Evolutionary conservation across 2,113 vertebrate species (phyloP), one percentile per base, ranked within the genome.

Genomic region (Ploceus nigricollis): DNA sequence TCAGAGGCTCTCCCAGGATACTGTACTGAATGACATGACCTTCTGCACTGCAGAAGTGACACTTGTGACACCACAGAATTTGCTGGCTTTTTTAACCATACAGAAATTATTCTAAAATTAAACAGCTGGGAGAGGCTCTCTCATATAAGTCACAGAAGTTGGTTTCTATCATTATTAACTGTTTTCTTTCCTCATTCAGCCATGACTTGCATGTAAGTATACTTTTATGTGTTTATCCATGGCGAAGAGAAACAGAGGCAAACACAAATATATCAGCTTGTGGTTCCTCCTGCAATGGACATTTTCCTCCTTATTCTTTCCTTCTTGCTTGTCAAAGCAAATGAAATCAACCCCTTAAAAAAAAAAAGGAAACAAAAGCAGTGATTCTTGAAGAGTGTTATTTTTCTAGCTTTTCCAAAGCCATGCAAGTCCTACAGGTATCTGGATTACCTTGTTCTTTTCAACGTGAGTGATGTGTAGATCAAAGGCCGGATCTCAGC

Each of bases 1-100:
- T 94, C 87, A 91, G 83, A 81, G 57, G 16, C 53, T 93, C 57
- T 97, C 95, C 70, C 78, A 90, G 72, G 94, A 23, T 64, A 35
- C 57, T 87, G 19, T n/a, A 51, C 70, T 94, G 96, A 96, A 72
- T 93, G 92, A 90, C 84, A 45, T 51, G 93, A 97, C 90, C 95
- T 95, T 87, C 85, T 97, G 95, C 53, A 65, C 95, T 69, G 57
- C 45, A 85, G 21, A 79, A 85, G 53, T 75, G 84, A 93, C 84
- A 87, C 45, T 72, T 76, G 19, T 93, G 82, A 94, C 94, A 93
- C 90, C 25, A 40, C 21, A 17, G 90, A 93, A 90, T 87, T 91
- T 84, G 16, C 60, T 82, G 69, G 2, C 4, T 81, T 93, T 95
- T 96, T 80, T 39, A 79, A 76, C 61, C 48, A 33, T 31, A n/a